Conservation (phyloP, 1,140 invertebrate genomes). For the Drosophila nigromelanica region DNA sequence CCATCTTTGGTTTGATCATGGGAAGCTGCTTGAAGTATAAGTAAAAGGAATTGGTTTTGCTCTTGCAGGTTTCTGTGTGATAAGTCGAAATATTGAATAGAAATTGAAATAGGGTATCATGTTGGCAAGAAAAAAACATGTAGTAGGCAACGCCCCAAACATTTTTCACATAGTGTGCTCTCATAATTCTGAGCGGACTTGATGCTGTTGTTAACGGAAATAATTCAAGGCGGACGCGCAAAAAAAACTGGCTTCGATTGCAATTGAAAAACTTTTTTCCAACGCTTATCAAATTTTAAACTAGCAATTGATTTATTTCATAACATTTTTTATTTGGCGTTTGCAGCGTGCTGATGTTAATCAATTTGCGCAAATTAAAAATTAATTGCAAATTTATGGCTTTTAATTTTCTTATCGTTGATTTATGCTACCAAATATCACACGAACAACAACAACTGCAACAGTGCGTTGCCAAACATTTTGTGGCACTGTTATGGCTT, state of each 20-base stretch:
- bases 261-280: slow-evolving; percentile 2
- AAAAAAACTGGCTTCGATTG: too few relatives aligned
- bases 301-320: slow-evolving; percentile 65
- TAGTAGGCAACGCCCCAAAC: neutral
- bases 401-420: slow-evolving; percentile 80
- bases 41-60: neutral
- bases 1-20: slow-evolving; percentile 8
- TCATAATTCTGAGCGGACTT: neutral
- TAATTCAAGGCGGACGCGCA: neutral
- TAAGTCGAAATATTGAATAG: neutral
- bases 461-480: neutral
- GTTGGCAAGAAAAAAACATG: neutral
- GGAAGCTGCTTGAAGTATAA: slow-evolving; percentile 20
- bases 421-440: slow-evolving; percentile 62
- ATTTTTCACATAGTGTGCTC: neutral
- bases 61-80: neutral
- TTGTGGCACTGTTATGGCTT: slow-evolving; percentile 10
- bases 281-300: slow-evolving; percentile 23
- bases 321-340: slow-evolving; percentile 61
- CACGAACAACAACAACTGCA: slow-evolving; percentile 17
- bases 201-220: slow-evolving; percentile 1
- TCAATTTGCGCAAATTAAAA: slow-evolving; percentile 82
- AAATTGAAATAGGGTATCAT: neutral
- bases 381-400: slow-evolving; percentile 83
- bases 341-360: slow-evolving; percentile 65